phyloP scores from a whole-genome alignment of 1,140 invertebrate species.

The Drosophila saltans region DNA sequence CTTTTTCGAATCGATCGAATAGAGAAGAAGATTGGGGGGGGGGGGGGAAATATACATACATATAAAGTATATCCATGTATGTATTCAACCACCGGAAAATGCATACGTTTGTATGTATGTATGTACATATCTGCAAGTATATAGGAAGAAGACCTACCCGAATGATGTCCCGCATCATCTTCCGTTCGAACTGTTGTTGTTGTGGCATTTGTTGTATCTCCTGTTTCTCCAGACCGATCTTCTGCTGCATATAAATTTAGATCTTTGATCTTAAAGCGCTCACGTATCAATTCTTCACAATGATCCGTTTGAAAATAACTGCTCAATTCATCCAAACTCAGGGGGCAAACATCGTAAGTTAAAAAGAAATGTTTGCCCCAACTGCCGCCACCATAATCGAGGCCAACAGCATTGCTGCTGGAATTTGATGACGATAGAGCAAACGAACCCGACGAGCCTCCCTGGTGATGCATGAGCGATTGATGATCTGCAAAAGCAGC shows the following conservation, averaged over 20 bases:
- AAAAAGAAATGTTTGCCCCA: constrained; percentile 83
- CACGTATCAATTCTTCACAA: constrained; percentile 74
- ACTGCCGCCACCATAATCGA: constrained; percentile 81
- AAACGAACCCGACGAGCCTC: constrained; percentile 1
- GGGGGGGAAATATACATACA: neutral
- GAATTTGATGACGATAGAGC: constrained; percentile 32
- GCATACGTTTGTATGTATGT: neutral
- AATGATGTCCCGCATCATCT: constrained; percentile 83
- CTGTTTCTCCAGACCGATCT: constrained; percentile 10
- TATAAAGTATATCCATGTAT: neutral
- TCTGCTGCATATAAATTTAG: constrained; percentile 45
- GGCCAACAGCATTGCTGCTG: constrained; percentile 67
- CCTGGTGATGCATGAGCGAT: constrained; percentile 48
- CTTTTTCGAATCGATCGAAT: constrained; percentile 3
- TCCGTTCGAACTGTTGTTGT: constrained; percentile 38
- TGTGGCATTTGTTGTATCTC: constrained; percentile 26
- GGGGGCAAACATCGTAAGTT: constrained; percentile 73
- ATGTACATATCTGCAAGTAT: neutral
- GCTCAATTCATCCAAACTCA: constrained; percentile 74
- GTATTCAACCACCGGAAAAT: constrained; percentile 12
- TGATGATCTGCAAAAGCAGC: constrained; percentile 39
- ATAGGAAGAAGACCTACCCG: constrained; percentile 61
- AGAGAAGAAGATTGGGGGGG: neutral
- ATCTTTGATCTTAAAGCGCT: constrained; percentile 79
- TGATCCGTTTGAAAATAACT: constrained; percentile 78